Conservation (phyloP, 2,797 vertebrate species). For the Hemitrygon akajei region DNA sequence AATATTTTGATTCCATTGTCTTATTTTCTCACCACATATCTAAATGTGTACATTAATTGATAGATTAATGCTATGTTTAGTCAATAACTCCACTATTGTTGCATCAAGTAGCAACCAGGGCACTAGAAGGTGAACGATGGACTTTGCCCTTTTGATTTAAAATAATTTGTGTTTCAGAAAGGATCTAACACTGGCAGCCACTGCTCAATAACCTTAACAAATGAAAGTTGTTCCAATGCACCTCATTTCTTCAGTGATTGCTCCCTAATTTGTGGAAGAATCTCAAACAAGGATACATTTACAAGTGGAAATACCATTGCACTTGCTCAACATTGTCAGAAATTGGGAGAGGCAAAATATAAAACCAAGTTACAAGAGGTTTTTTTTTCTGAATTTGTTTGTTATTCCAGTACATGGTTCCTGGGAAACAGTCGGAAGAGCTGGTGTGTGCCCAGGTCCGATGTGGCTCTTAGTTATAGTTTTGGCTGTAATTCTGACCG, state of each 20-base stretch:
- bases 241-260: no score
- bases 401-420: conserved; percentile 7
- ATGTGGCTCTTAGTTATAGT: not conserved
- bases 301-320: no score
- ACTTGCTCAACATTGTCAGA: no score
- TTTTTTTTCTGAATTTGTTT: not conserved
- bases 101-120: not conserved
- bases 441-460: no score
- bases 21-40: not conserved
- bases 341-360: not conserved
- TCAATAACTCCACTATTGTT: not conserved
- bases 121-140: not conserved
- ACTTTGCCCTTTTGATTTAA: not conserved
- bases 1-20: not conserved
- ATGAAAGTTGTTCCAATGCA: not conserved
- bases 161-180: not conserved
- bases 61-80: not conserved
- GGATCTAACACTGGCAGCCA: not conserved
- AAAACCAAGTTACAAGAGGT: not conserved
- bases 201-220: not conserved
- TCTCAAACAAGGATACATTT: no score
- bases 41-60: not conserved
- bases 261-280: no score
- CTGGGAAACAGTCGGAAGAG: not conserved
- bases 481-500: not conserved